Evolutionary conservation across 2,797 vertebrate species (phyloP).

Genomic region (Tragelaphus oryx): DNA sequence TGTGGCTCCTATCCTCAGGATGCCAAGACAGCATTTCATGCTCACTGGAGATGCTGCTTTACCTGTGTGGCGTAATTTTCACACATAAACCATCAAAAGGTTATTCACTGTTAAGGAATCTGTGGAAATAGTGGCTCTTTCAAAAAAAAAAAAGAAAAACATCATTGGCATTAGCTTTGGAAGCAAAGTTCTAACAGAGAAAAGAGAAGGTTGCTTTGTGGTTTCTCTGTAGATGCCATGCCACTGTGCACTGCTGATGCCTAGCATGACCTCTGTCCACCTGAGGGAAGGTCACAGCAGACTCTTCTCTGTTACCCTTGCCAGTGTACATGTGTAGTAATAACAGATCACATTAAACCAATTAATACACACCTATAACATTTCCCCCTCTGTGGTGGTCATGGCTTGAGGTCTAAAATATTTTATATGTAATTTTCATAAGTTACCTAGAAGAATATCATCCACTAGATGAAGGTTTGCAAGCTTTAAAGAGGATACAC

Average conservation of each 20-base stretch:
- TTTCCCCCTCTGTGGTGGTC: too few relatives aligned
- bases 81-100: slow-evolving; percentile 80
- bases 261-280: slow-evolving; percentile 44
- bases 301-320: fast-evolving
- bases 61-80: slow-evolving; percentile 77
- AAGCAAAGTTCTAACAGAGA: slow-evolving; percentile 61
- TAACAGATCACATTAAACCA: not conserved
- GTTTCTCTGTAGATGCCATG: slow-evolving; percentile 54
- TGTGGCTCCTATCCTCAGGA: slow-evolving; percentile 74
- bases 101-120: slow-evolving; percentile 71
- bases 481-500: not conserved
- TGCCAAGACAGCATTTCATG: slow-evolving; percentile 80
- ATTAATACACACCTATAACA: not conserved
- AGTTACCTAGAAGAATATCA: not conserved
- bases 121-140: slow-evolving; percentile 45
- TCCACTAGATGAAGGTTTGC: not conserved
- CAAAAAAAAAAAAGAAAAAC: not conserved
- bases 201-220: slow-evolving; percentile 45
- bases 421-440: not conserved
- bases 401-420: not conserved
- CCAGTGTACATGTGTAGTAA: not conserved
- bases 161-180: slow-evolving; percentile 50
- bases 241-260: slow-evolving; percentile 53
- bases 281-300: slow-evolving; percentile 34
- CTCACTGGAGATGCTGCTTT: slow-evolving; percentile 78